Evolutionary conservation across 2,797 vertebrate genomes (phyloP).

Genomic region (Fratercula arctica): DNA sequence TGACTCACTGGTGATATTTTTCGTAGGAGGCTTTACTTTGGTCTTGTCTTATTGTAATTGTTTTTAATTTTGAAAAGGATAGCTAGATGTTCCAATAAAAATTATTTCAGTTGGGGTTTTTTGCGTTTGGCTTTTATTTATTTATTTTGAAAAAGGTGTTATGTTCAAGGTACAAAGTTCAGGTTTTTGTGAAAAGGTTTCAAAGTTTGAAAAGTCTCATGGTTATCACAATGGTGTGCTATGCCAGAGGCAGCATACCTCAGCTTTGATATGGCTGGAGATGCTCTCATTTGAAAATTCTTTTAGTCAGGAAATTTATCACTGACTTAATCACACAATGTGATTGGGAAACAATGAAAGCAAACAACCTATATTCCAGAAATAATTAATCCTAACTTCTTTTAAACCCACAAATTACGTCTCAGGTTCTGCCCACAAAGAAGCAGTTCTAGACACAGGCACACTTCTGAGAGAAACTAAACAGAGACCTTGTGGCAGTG

Average conservation of each 20-base stretch:
- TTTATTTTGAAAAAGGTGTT: no score
- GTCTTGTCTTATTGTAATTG: not conserved
- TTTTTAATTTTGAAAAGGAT: not conserved
- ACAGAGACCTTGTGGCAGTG: not conserved
- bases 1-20: not conserved
- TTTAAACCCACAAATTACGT: not conserved
- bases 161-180: not conserved
- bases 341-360: not conserved
- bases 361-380: not conserved
- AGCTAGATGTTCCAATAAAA: not conserved
- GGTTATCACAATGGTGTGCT: not conserved
- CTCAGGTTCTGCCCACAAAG: not conserved
- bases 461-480: not conserved
- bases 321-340: not conserved
- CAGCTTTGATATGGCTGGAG: not conserved
- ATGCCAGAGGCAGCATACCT: not conserved
- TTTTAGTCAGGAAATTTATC: not conserved
- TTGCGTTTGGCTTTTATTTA: accelerated
- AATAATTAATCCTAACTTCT: not conserved
- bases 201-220: not conserved
- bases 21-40: not conserved
- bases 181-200: not conserved
- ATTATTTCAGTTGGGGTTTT: not conserved
- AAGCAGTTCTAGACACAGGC: not conserved
- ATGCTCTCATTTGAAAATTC: not conserved